Evolutionary conservation across 2,888 invertebrate genomes (phyloP), one percentile per base, ranked within the genome.

Genomic region (Campopleginae sp.): DNA sequence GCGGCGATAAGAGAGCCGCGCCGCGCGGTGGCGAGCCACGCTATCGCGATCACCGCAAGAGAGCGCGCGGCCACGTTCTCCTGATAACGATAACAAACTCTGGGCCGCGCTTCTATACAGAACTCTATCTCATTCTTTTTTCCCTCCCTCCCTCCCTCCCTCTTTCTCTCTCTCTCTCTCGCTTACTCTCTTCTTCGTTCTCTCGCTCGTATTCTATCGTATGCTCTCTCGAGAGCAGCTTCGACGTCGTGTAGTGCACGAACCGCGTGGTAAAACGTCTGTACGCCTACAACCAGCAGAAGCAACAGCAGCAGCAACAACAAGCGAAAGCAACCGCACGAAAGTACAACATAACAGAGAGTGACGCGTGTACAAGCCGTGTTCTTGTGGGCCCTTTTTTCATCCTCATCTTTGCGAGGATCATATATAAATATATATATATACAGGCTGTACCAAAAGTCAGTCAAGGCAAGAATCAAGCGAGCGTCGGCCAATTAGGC

Each of bases 51-150:
- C 91, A 89, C 89, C 88, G 89, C 85, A 74, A 82, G 85, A 76
- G 85, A 89, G 89, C 90, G 91, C 90, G 91, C 90, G 91, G 90
- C 91, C 91, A 91, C 91, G 91, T 89, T 90, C 90, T 86, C 87
- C 80, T 90, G 91, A 92, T 92, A 91, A 92, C 91, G 91, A 92
- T 91, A 91, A 91, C 91, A 90, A 92, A 90, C 91, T 90, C 89
- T 86, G 71, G 84, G 83, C 86, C 83, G 80, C 82, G 85, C 82
- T 85, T 85, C 72, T 77, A 85, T 82, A 80, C 85, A 80, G 72
- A 75, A 65, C 82, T 76, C 74, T 80, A 44, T 66, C 80, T 80
- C 85, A 44, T 80, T 79, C 84, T 81, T 77, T 86, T 70, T 77
- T n/a, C n/a, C n/a, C n/a, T n/a, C n/a, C n/a, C 71, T 42, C 78